These are phyloP conservation scores for Thereva nobilitata DNA, from an alignment of 2,888 invertebrate genomes.

Conservation along the genomic window DNA sequence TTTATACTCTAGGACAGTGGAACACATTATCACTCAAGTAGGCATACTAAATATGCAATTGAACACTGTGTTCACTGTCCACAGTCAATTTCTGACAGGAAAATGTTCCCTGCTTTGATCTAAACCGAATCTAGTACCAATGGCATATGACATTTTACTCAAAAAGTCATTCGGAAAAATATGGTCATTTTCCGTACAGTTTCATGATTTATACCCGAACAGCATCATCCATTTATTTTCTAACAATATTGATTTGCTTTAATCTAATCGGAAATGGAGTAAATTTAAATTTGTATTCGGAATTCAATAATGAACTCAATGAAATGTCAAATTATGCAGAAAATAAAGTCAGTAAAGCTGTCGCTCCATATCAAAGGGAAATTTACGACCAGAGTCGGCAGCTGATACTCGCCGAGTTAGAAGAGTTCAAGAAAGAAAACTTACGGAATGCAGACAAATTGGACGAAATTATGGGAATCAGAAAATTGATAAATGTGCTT, in stretches of 20 bases:
- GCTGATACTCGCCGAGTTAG: slow-evolving; percentile 11
- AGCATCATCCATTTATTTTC: slow-evolving; percentile 25
- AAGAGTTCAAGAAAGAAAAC: slow-evolving; percentile 8
- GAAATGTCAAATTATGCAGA: slow-evolving; percentile 39
- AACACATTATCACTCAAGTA: too few species aligned
- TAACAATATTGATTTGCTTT: slow-evolving; percentile 21
- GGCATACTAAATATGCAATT: too few species aligned
- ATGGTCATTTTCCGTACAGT: slow-evolving; percentile 13
- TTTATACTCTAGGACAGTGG: too few species aligned
- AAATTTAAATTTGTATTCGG: slow-evolving; percentile 35
- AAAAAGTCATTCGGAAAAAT: slow-evolving; percentile 12
- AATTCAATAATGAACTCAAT: slow-evolving; percentile 37
- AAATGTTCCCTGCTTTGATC: too few species aligned
- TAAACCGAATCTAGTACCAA: too few species aligned
- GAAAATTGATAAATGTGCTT: slow-evolving; percentile 37
- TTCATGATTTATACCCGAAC: slow-evolving; percentile 28
- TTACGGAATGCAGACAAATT: slow-evolving; percentile 28
- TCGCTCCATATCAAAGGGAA: slow-evolving; percentile 12
- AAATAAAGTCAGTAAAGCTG: slow-evolving; percentile 34
- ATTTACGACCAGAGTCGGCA: slow-evolving; percentile 35
- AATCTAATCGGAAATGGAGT: slow-evolving; percentile 24
- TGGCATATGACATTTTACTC: too few species aligned
- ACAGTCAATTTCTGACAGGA: too few species aligned
- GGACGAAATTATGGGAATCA: slow-evolving; percentile 26
- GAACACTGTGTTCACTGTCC: too few species aligned